Base-by-base conservation (phyloP, 2,888 invertebrate genomes). In the Eubasilissa splendida region DNA sequence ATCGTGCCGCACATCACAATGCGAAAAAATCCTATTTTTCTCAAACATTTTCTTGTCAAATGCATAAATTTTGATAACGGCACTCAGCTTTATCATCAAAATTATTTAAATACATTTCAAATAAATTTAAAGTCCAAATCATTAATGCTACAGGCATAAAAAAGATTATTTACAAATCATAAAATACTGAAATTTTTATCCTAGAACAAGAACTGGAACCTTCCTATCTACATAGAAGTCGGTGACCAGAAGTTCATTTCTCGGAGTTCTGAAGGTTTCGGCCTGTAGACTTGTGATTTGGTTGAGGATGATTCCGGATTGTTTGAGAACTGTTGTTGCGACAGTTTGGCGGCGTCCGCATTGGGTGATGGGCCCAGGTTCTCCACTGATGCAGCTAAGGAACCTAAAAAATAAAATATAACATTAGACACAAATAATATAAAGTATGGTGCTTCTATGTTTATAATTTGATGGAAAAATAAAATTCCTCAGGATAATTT, bases 191-290 rank as follows among this genome's bases (percentile, higher is more conserved):
- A 74, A 59, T 59, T 74, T 77, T 4, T 11, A 56, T 66, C 31
- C 52, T 33, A 31, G 7, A 31, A 53, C 12, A 31, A 9, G 10
- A 3, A 33, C 14, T 63, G 11, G 63, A 42, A n/a, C 9, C 58
- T 50, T 54, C 53, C 14, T 54, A 4, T 80, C 11, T 92, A 96
- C 95, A 95, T 95, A 0, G 95, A 95, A 9, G 95, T 95, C 0
- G 96, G 96, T 7, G 95, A 95, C 95, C 95, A 95, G 88, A 95
- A 96, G 87, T 96, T 96, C 93, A 96, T 94, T 88, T 96, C 96
- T 68, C 95, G 88, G 12, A 95, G 88, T 86, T 95, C 95, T 0
- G 95, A 93, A 0, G 94, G 93, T 86, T 92, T 93, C 0, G 93
- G 91, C 84, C 90, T 90, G 85, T 91, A 89, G 22, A 87, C 85